phyloP scores from a whole-genome alignment of 2,888 invertebrate species.

The Hartigia nigra region DNA sequence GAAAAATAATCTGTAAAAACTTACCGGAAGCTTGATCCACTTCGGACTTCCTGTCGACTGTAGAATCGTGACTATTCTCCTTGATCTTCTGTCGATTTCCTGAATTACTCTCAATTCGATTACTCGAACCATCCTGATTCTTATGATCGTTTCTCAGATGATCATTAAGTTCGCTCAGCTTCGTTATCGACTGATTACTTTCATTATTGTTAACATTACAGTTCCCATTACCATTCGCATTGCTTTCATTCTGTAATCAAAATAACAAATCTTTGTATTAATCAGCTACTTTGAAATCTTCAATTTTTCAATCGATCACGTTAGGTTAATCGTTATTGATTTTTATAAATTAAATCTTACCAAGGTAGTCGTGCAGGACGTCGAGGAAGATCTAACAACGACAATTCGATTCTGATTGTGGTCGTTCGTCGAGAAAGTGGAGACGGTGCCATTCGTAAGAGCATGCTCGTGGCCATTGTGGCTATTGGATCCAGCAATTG shows the following conservation, averaged over 20 bases:
- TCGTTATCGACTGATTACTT: conserved; percentile 32
- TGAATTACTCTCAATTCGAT: conserved; percentile 6
- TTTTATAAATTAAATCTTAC: conserved; percentile 34
- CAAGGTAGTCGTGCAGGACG: conserved; percentile 53
- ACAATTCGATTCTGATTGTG: conserved; percentile 64
- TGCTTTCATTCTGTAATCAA: conserved; percentile 62
- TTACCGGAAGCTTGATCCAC: conserved; percentile 45
- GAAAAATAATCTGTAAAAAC: conserved; percentile 31
- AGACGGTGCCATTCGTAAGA: conserved; percentile 47
- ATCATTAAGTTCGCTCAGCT: conserved; percentile 40
- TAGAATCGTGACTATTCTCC: conserved; percentile 30
- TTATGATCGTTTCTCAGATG: conserved; percentile 40
- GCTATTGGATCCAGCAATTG: conserved; percentile 36
- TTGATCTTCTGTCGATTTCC: conserved; percentile 35
- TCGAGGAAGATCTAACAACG: conserved; percentile 58
- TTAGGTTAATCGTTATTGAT: neutral
- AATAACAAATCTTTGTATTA: conserved; percentile 9
- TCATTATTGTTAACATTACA: conserved; percentile 41
- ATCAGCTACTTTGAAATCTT: conserved; percentile 15
- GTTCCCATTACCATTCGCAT: conserved; percentile 43
- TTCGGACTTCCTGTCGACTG: conserved; percentile 48
- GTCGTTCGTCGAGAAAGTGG: conserved; percentile 55
- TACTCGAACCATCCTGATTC: conserved; percentile 37
- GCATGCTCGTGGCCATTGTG: conserved; percentile 51
- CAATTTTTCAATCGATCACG: conserved; percentile 8